A percentile compares a stretch with the other conserved stretches of the same genome.
phyloP scores from a whole-genome alignment of 1,140 invertebrate genomes.

The Papilio polytes region DNA sequence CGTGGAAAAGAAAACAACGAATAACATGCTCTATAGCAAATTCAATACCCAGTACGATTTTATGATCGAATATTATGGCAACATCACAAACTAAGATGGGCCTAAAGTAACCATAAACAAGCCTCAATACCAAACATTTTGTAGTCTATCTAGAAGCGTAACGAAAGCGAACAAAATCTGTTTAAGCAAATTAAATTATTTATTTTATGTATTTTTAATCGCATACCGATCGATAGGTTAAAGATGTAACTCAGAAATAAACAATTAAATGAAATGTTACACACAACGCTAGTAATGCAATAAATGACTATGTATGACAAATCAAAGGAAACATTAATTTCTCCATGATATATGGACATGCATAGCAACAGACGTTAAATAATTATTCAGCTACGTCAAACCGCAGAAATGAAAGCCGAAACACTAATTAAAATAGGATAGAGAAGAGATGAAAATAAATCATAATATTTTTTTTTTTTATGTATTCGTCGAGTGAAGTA shows the following conservation, averaged over 20 bases:
- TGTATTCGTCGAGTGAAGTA: constrained; percentile 8
- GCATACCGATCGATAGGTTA: not conserved
- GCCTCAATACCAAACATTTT: not conserved
- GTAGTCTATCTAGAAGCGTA: not conserved
- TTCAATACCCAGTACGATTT: not conserved
- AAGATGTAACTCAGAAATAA: not conserved
- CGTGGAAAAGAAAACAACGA: not conserved
- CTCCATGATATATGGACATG: constrained; percentile 6
- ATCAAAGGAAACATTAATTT: not conserved
- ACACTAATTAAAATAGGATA: not conserved
- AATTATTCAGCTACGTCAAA: not conserved
- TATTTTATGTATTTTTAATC: not conserved
- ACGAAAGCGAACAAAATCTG: not conserved
- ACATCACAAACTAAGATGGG: constrained; percentile 1
- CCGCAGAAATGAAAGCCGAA: constrained; percentile 12
- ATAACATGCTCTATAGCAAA: not conserved
- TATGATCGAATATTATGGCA: not conserved
- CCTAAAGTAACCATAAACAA: constrained; percentile 4
- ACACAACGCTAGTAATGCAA: not conserved
- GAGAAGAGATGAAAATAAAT: not conserved
- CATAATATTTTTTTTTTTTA: not conserved
- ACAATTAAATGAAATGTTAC: constrained; percentile 2
- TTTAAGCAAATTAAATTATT: not conserved
- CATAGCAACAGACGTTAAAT: not conserved
- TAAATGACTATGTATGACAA: not conserved